Evolutionary conservation across 1,140 invertebrate species (phyloP), one percentile per base, ranked within the genome.

Genomic region (Drosophila mauritiana): DNA sequence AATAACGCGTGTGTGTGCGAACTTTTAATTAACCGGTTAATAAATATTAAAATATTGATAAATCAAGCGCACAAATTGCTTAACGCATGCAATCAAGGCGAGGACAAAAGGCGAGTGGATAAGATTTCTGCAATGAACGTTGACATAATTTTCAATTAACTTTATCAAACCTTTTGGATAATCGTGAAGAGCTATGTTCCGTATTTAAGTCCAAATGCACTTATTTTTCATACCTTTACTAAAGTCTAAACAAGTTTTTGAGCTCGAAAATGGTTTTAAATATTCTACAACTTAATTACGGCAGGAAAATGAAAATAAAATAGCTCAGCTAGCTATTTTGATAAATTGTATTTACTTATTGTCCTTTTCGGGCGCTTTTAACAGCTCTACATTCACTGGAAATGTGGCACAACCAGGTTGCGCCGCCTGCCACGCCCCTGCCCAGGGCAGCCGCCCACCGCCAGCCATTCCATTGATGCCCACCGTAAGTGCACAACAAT

Each of bases 401-500:
- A 69, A 70, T 70, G 64, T 70, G 27, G 25, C 34, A 15, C 31
- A 13, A 39, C 31, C 39, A 2, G 5, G 10, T 8, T 8, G 3
- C 10, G 17, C 11, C 48, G 27, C 48, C 40, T 43, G 2, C 31
- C 40, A 45, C 49, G 25, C 52, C 57, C 34, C 34, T 31, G 2
- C 25, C 25, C 15, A 4, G 3, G 11, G 20, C 31, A 31, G 27
- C 27, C 27, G 27, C 27, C 27, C 27, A 31, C 27, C 31, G 34
- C 43, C 64, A 56, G 64, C 15, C 42, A 55, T 70, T 20, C 51
- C 52, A 70, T 57, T 62, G 59, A 73, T 54, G 61, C 52, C 56
- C 61, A 56, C 51, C 54, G 55, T 80, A 80, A 80, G 78, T 70
- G 58, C 54, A 49, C 54, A 45, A 58, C 73, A 76, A 67, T 76